phyloP scores from a whole-genome alignment of 2,888 invertebrate species.

The Galerucella nymphaeae region DNA sequence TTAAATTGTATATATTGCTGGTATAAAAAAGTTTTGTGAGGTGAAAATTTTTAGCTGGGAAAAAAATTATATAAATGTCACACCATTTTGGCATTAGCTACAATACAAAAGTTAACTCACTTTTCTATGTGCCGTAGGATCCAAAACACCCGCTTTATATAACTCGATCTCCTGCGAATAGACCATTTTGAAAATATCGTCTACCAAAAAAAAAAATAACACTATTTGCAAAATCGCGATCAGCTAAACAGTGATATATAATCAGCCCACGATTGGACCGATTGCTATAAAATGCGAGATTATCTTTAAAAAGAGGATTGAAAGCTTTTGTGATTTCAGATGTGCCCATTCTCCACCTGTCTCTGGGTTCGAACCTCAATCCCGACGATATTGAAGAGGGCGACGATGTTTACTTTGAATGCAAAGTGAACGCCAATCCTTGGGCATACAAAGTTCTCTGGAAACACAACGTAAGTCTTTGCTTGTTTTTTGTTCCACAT shows the following conservation, averaged over 20 bases:
- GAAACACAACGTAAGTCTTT: constrained; percentile 81
- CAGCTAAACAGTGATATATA: constrained; percentile 57
- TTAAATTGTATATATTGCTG: not conserved
- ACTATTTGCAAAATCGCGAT: not conserved
- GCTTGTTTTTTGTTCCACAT: constrained; percentile 20
- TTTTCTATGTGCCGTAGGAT: too few relatives aligned
- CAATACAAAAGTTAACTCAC: too few relatives aligned
- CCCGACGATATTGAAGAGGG: constrained; percentile 84
- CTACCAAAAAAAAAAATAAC: too few relatives aligned
- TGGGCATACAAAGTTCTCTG: constrained; percentile 83
- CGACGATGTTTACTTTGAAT: constrained; percentile 84
- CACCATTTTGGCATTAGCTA: too few relatives aligned
- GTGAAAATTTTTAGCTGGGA: not conserved
- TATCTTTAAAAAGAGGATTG: constrained; percentile 54
- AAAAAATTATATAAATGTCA: too few relatives aligned
- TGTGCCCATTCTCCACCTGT: constrained; percentile 76
- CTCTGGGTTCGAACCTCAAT: constrained; percentile 80
- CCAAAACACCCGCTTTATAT: too few relatives aligned
- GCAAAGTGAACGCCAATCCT: constrained; percentile 82
- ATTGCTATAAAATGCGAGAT: constrained; percentile 48
- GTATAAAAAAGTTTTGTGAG: not conserved
- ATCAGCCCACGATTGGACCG: constrained; percentile 53
- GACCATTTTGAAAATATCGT: too few relatives aligned
- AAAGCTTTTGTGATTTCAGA: constrained; percentile 66
- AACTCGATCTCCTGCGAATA: too few relatives aligned